Evolutionary conservation across 1,140 invertebrate genomes (phyloP), one percentile per base, ranked within the genome.

Genomic region (Panagrolaimus sp.): DNA sequence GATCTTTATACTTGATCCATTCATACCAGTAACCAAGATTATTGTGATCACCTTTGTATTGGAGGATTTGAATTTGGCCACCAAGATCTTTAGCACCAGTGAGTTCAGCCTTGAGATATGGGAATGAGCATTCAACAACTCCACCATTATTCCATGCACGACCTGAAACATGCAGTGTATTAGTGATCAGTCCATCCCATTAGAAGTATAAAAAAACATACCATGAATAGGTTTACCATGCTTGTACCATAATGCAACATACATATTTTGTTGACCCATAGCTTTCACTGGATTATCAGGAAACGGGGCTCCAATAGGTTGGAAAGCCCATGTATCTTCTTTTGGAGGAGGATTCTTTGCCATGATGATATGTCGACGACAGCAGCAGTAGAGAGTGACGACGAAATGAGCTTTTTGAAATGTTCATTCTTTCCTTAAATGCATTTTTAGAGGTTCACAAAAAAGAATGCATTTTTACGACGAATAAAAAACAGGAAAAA

Each of bases 1-100:
- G 78, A n/a, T 80, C 66, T 27, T 63, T 69, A 57, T 80, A 78
- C 78, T 76, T 75, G 76, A 78, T 78, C 72, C 72, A 74, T 43
- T 74, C 64, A 69, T 76, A 75, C 73, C 73, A 75, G 73, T 61
- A 75, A n/a, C 73, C 73, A 5, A 70, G 67, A 13, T 9, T 46
- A 38, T 66, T 65, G 65, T 72, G 69, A 66, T 77, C 69, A 13
- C 74, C 73, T 43, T 66, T 66, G 70, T 72, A 75, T 38, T 71
- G 74, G 9, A 75, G 70, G 43, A 72, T 44, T 48, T 72, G 74
- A 51, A 75, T 75, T 42, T 75, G 68, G 57, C 72, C 73, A 43
- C 63, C 74, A 44, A 74, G 68, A 61, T 74, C 72, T 38, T 70
- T 44, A 46, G 74, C 70, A 27, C 72, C 70, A 23, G 53, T 69